These are phyloP conservation scores for Leptinotarsa rubiginosa DNA, from an alignment of 2,888 invertebrate genomes.

Conservation along the genomic window DNA sequence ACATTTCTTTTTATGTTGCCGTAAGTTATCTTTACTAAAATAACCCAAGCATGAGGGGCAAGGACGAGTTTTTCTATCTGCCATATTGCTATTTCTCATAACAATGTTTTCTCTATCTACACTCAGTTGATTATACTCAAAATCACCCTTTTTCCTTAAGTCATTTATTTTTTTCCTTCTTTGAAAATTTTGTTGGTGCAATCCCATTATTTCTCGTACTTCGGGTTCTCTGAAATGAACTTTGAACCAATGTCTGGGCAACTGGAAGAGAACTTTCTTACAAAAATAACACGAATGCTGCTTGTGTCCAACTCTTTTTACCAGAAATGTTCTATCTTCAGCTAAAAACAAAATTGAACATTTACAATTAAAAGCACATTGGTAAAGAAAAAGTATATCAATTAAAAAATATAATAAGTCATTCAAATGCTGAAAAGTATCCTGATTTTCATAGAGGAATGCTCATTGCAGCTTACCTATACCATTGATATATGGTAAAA, in stretches of 20 bases:
- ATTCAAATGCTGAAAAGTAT: too few species aligned
- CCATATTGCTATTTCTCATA: neutral
- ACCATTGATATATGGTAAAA: too few species aligned
- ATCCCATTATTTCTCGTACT: constrained; percentile 24
- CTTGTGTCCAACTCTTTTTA: constrained; percentile 26
- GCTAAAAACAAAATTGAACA: constrained; percentile 21
- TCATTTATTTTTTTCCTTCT: constrained; percentile 27
- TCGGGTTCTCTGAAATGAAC: constrained; percentile 24
- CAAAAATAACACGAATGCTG: constrained; percentile 27
- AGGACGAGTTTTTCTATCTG: constrained; percentile 1
- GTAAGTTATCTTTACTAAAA: constrained; percentile 27
- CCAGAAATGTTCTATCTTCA: constrained; percentile 25
- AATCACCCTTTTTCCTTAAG: constrained; percentile 19
- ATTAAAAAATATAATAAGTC: too few species aligned
- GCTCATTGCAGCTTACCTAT: too few species aligned
- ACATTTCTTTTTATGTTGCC: constrained; percentile 24
- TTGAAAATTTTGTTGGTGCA: constrained; percentile 25
- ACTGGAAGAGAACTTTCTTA: constrained; percentile 24
- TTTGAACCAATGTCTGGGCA: constrained; percentile 27
- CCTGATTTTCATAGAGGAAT: too few species aligned
- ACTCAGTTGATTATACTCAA: constrained; percentile 9
- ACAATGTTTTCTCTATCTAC: constrained; percentile 11
- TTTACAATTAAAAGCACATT: neutral
- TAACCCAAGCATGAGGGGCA: constrained; percentile 29
- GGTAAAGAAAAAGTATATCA: neutral